These are phyloP conservation scores for Tinamus major DNA, from an alignment of 2,797 vertebrate genomes.

Conservation along the genomic window DNA sequence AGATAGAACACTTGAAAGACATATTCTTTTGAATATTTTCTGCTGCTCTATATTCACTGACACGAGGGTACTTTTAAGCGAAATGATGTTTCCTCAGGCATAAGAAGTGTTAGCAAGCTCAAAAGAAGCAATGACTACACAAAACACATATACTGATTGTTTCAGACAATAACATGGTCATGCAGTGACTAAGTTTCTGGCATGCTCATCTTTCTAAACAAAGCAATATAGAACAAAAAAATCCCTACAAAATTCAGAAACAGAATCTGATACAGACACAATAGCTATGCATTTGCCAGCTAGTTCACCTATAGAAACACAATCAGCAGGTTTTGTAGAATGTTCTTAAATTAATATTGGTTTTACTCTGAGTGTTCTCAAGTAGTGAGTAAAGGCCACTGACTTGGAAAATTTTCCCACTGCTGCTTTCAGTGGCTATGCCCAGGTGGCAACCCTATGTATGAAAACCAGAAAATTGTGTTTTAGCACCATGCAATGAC, in stretches of 20 bases:
- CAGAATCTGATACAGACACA: background rate
- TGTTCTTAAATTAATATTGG: background rate
- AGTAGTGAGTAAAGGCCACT: background rate
- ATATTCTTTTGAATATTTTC: constrained; percentile 26
- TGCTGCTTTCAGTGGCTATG: background rate
- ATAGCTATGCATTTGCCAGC: background rate
- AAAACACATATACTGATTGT: constrained; percentile 22
- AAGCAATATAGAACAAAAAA: background rate
- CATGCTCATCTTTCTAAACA: background rate
- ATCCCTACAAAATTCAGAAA: background rate
- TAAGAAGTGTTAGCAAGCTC: constrained; percentile 19
- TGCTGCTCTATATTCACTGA: constrained; percentile 29
- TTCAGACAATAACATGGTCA: constrained; percentile 13
- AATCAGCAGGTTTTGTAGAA: background rate
- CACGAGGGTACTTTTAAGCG: background rate
- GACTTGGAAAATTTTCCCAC: background rate
- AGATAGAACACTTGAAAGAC: constrained; percentile 22
- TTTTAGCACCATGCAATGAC: background rate
- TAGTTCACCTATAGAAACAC: background rate
- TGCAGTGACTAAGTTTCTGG: constrained; percentile 13
- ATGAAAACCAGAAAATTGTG: background rate
- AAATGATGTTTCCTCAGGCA: constrained; percentile 31
- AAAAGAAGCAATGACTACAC: constrained; percentile 13
- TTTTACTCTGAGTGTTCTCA: background rate
- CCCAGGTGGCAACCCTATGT: background rate